Percentiles rank a stretch among this genome's conserved stretches.
Conservation (phyloP, 2,888 invertebrate species). For the Epistrophella euchroma region DNA sequence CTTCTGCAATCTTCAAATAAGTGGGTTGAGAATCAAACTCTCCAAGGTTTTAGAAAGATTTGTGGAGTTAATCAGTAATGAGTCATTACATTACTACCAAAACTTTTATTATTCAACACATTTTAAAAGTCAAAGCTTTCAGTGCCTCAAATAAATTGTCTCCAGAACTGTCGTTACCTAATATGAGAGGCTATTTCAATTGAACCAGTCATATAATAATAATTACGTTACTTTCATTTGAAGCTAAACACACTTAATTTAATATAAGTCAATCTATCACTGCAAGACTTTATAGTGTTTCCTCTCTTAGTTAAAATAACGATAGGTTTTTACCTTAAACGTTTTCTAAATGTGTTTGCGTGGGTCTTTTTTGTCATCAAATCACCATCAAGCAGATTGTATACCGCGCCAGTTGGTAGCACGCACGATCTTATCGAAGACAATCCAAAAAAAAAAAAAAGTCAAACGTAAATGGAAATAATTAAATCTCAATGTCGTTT, state of each 20-base stretch:
- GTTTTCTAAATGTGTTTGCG: conserved; percentile 57
- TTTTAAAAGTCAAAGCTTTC: not conserved
- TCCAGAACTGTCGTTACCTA: not conserved
- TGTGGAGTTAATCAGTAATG: not conserved
- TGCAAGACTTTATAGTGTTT: conserved; percentile 10
- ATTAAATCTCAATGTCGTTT: conserved; percentile 65
- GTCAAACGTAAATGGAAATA: conserved; percentile 62
- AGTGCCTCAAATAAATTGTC: not conserved
- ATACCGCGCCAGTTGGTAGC: conserved; percentile 28
- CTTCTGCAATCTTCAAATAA: not conserved
- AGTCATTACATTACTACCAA: not conserved
- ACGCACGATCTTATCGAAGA: conserved; percentile 50
- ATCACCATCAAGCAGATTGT: conserved; percentile 10
- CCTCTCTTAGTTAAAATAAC: conserved; percentile 24
- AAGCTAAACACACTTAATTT: conserved; percentile 28
- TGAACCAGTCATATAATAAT: conserved; percentile 21
- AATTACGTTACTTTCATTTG: conserved; percentile 18
- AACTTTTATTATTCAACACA: not conserved
- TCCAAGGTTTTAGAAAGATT: not conserved
- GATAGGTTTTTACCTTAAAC: conserved; percentile 43
- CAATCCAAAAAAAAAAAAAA: conserved; percentile 10
- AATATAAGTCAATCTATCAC: conserved; percentile 31
- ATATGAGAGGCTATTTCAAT: conserved; percentile 11
- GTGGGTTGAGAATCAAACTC: not conserved
- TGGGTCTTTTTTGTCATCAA: conserved; percentile 58